Evolutionary conservation across 2,113 vertebrate species (phyloP), one percentile per base, ranked within the genome.

Genomic region (Syngnathoides biaculeatus): DNA sequence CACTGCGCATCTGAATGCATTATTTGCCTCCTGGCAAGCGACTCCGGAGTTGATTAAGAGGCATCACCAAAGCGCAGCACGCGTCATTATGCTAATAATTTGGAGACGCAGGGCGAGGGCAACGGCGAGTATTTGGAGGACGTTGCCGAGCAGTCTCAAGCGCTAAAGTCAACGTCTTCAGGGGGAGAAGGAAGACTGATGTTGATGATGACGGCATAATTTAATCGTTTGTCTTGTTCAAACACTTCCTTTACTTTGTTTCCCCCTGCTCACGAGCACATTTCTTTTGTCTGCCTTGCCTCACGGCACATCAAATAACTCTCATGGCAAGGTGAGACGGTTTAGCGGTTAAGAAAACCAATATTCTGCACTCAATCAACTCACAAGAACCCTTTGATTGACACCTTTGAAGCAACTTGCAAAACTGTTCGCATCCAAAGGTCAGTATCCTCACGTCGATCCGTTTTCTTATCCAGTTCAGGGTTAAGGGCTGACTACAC

Each of bases 61-160:
- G 88, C 84, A 82, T 84, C 81, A 72, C 79, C 75, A 79, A 81
- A 86, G 80, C 78, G 82, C 80, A 78, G 80, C 85, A 78, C 75
- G 79, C 82, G 78, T 67, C 74, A 91, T 90, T 90, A 89, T 89
- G 89, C 86, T 87, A 90, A 89, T 91, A 81, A 82, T 90, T 90
- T 88, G 73, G 82, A 77, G 80, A 80, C 71, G 80, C 76, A 76
- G 79, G 70, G 78, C 42, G 62, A 22, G 72, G 71, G 77, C 40
- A 69, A 65, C 26, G 60, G 80, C 66, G 74, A 84, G 77, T 68
- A 84, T 83, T 79, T 86, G 83, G 83, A 72, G 42, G 45, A 72
- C 70, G 74, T 81, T 38, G 40, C 62, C 11, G 47, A 68, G 47
- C 42, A 81, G 67, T 73, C 40, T 0, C 71, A 74, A 30, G 65